Percentiles rank a stretch among this genome's conserved stretches.
phyloP scores from a whole-genome alignment of 1,140 invertebrate species.

The Phymastichus coffea region DNA sequence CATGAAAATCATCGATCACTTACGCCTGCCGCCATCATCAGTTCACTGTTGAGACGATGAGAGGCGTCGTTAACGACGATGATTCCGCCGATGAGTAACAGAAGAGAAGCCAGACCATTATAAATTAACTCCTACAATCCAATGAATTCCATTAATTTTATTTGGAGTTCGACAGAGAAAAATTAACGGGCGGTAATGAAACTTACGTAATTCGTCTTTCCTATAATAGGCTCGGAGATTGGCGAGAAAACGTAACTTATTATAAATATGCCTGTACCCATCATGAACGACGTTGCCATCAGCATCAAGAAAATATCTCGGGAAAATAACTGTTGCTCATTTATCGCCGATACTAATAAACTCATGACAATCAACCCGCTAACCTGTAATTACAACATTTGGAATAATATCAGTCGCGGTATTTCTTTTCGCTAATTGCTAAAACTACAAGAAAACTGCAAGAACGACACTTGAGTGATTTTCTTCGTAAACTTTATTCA shows the following conservation, averaged over 20 bases:
- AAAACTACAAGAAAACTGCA: not conserved
- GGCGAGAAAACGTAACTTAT: constrained; percentile 27
- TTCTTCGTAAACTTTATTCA: not conserved
- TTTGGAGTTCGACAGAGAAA: not conserved
- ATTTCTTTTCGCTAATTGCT: not conserved
- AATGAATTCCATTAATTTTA: not conserved
- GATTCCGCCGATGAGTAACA: too few species aligned
- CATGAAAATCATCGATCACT: too few species aligned
- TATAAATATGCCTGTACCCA: constrained; percentile 21
- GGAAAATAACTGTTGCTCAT: not conserved
- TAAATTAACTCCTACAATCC: constrained; percentile 26
- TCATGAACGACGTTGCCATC: constrained; percentile 25
- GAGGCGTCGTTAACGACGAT: too few species aligned
- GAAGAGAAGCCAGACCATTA: too few species aligned
- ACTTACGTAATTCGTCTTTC: constrained; percentile 28
- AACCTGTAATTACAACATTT: constrained; percentile 2
- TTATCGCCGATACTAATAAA: constrained; percentile 14
- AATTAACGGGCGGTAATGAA: not conserved
- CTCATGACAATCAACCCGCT: constrained; percentile 16
- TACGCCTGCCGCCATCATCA: too few species aligned
- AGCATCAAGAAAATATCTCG: constrained; percentile 23
- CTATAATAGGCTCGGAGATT: constrained; percentile 23
- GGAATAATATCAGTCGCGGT: too few species aligned
- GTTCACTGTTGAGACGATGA: too few species aligned
- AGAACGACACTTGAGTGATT: not conserved